A percentile compares a stretch with the other conserved stretches of the same genome.
Conservation (phyloP, 2,113 vertebrate species). For the Calonectris borealis region DNA sequence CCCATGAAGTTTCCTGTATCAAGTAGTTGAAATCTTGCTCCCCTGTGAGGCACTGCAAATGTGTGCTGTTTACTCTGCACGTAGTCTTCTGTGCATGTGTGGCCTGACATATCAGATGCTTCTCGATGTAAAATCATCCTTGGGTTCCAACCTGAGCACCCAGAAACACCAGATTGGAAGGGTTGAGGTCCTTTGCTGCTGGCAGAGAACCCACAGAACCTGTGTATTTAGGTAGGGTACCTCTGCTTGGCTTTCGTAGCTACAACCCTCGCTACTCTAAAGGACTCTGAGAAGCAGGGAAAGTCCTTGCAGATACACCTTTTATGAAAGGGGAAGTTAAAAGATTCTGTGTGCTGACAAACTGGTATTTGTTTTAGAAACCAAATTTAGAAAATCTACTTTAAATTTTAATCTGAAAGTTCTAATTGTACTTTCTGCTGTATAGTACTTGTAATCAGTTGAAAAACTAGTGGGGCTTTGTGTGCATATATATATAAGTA, state of each 20-base stretch:
- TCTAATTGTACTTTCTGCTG: neutral
- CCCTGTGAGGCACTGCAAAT: rapidly evolving
- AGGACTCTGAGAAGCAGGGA: neutral
- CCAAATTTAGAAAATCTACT: neutral
- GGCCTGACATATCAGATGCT: neutral
- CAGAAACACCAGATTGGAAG: neutral
- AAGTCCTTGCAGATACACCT: rapidly evolving
- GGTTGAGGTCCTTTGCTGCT: neutral
- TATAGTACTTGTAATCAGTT: neutral
- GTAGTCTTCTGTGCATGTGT: rapidly evolving
- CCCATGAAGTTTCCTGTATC: neutral
- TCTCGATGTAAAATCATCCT: neutral
- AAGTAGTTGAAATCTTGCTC: neutral
- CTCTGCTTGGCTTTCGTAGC: neutral
- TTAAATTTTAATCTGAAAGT: neutral
- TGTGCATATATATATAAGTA: neutral
- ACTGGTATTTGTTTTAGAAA: neutral
- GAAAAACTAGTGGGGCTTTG: neutral
- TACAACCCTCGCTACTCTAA: rapidly evolving
- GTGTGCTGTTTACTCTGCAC: rapidly evolving
- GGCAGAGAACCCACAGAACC: neutral
- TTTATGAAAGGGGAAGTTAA: neutral
- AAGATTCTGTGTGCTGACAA: neutral
- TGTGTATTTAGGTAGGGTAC: rapidly evolving
- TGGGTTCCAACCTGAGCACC: neutral